A percentile compares a stretch with the other conserved stretches of the same genome.
Evolutionary conservation across 2,888 invertebrate genomes (phyloP).

Genomic region (Dorcus parallelipipedus): DNA sequence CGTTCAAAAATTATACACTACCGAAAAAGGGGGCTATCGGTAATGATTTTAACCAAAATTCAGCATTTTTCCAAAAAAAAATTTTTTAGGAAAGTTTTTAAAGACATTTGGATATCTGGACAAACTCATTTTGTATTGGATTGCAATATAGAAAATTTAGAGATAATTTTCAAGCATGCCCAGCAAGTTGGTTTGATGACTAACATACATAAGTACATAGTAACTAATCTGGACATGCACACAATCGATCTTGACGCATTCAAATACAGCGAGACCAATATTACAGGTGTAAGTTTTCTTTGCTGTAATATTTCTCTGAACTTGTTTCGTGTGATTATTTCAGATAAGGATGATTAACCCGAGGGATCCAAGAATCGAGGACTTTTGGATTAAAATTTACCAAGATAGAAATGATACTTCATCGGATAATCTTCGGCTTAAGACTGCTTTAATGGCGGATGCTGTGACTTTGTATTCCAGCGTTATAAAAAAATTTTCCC

Average conservation of each 20-base stretch:
- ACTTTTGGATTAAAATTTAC: too few relatives aligned
- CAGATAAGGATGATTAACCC: slow-evolving; percentile 9
- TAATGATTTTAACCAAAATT: slow-evolving; percentile 28
- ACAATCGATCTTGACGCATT: slow-evolving; percentile 57
- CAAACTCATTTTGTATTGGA: slow-evolving; percentile 54
- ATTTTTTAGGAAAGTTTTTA: slow-evolving; percentile 43
- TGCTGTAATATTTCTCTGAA: neutral
- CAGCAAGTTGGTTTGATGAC: slow-evolving; percentile 62
- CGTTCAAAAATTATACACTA: slow-evolving; percentile 46
- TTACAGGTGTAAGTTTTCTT: slow-evolving; percentile 50
- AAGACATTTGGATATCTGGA: slow-evolving; percentile 49
- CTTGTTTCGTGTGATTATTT: neutral
- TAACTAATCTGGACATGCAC: slow-evolving; percentile 58
- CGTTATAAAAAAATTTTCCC: slow-evolving; percentile 63
- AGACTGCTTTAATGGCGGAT: slow-evolving; percentile 81
- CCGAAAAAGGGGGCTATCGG: slow-evolving; percentile 53
- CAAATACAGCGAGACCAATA: slow-evolving; percentile 58
- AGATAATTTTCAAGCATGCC: slow-evolving; percentile 53
- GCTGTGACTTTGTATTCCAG: slow-evolving; percentile 78
- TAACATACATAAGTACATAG: slow-evolving; percentile 53
- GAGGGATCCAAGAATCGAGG: neutral
- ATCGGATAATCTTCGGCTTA: slow-evolving; percentile 51
- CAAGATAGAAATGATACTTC: too few relatives aligned
- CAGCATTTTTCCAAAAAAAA: neutral
- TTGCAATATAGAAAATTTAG: slow-evolving; percentile 50